Evolutionary conservation across 2,888 invertebrate species (phyloP).

Genomic region (Scrobipalpa atriplicella): DNA sequence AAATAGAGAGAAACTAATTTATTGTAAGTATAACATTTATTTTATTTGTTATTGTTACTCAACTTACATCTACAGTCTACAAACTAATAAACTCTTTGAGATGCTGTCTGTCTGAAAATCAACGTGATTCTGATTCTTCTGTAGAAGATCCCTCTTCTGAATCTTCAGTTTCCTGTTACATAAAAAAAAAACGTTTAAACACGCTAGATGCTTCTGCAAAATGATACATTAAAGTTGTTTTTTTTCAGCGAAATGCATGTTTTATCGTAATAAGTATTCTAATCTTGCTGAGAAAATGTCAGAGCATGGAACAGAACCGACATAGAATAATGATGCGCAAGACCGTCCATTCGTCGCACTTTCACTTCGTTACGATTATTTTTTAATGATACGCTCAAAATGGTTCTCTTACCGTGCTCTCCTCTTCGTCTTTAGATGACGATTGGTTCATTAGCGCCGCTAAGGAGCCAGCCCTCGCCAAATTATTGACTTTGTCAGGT

Average conservation of each 20-base stretch:
- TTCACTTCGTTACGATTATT: neutral
- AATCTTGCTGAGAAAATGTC: too few relatives aligned
- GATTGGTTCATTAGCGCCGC: slow-evolving; percentile 70
- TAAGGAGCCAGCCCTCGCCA: slow-evolving; percentile 63
- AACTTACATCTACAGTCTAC: neutral
- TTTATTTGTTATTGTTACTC: neutral
- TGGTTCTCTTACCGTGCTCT: slow-evolving; percentile 56
- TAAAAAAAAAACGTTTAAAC: slow-evolving; percentile 22
- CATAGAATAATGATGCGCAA: neutral
- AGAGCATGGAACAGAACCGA: too few relatives aligned
- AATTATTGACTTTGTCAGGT: slow-evolving; percentile 54
- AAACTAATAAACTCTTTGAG: neutral
- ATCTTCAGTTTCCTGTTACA: slow-evolving; percentile 63
- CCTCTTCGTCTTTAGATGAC: slow-evolving; percentile 60
- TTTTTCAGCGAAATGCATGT: neutral
- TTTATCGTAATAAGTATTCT: too few relatives aligned
- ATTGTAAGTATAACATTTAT: neutral
- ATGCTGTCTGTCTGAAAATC: slow-evolving; percentile 28
- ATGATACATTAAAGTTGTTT: neutral
- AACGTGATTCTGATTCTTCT: slow-evolving; percentile 72
- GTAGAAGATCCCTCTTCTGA: slow-evolving; percentile 64
- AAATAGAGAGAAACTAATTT: neutral
- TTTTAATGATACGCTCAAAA: neutral
- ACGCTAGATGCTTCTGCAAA: neutral
- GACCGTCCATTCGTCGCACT: neutral